Evolutionary conservation across 1,140 invertebrate species (phyloP), one percentile per base, ranked within the genome.

Genomic region (Magallana ariakensis): DNA sequence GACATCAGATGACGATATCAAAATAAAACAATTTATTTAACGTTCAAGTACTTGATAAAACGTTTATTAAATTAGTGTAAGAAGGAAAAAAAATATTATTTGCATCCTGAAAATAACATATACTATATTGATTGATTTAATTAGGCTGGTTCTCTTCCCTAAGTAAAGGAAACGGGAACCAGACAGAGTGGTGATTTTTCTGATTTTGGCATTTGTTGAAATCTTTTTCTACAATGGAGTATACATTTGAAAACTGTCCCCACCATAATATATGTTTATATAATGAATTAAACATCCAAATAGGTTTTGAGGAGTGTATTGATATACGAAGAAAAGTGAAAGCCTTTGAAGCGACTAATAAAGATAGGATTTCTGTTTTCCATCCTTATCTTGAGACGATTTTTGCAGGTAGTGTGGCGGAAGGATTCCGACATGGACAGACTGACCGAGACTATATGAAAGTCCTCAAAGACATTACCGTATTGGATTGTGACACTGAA

Each of bases 261-360:
- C 66, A 33, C 2, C 66, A 75, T 26, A 75, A 75, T 13, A 75
- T 26, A 75, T 75, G 66, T 26, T 75, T 75, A 75, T 75, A 33
- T 75, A 75, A 75, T 26, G 66, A 75, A 75, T 22, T 75, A 26
- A 75, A 75, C 33, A 26, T 75, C 22, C 66, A 75, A 75, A 75
- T 75, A 26, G 66, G 66, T 26, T 75, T 75, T 75, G 66, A 75
- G 15, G 66, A 75, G 33, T 75, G 22, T 33, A 75, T 75, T 75
- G 11, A 75, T 4, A 75, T 75, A 13, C 22, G 66, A 75, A 9
- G 66, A 26, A 26, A 33, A 13, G 66, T 75, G 9, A 75, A 75
- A 33, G 66, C 11, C 10, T 75, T 75, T 13, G 66, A 75, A 75
- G 26, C 33, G 22, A 75, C 10, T 1, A 26, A 13, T 19, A 70